Base-by-base conservation (phyloP, 1,140 invertebrate species). In the Tetramorium alpestre region DNA sequence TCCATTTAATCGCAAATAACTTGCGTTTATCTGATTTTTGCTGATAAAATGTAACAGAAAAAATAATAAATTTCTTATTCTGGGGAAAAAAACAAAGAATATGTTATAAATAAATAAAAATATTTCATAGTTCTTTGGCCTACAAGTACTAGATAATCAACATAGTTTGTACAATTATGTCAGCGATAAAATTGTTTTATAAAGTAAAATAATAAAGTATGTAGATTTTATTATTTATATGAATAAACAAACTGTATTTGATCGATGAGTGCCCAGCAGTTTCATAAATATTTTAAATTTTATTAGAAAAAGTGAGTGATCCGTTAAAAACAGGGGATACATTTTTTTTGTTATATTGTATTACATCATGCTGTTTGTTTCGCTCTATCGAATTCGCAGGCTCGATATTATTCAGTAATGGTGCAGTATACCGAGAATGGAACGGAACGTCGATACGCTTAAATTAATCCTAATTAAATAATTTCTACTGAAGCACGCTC, bases 391-490 rank as follows among this genome's bases (percentile, higher is more conserved):
- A 54, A 11, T 51, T 80, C 13, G n/a, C 10, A 62, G 13, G 6
- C 33, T 38, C 60, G n/a, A 51, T 51, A 54, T 51, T 51, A 80
- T 54, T 69, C 44, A 51, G 5, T 62, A 62, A 73, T 3, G 38
- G 16, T 25, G 22, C 28, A 69, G 33, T 51, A 67, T 80, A 54
- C 33, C n/a, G 44, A 51, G 18, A 80, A 80, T 41, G 77, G 11
- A 41, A 80, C 7, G 33, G 49, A 69, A 38, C 33, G n/a, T 51
- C 44, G 60, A 67, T 47, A 44, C 38, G 65, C 16, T 33, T 33
- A 33, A 82, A 58, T 73, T 72, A 73, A 58, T 82, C 13, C 11
- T 60, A 82, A 82, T 82, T 73, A 73, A 82, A 82, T 82, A 82
- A 82, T 82, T 82, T 60, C 11, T 18, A 73, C 25, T 8, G 28